These are phyloP conservation scores for Microctonus brassicae DNA, from an alignment of 2,888 invertebrate genomes.

Conservation along the genomic window DNA sequence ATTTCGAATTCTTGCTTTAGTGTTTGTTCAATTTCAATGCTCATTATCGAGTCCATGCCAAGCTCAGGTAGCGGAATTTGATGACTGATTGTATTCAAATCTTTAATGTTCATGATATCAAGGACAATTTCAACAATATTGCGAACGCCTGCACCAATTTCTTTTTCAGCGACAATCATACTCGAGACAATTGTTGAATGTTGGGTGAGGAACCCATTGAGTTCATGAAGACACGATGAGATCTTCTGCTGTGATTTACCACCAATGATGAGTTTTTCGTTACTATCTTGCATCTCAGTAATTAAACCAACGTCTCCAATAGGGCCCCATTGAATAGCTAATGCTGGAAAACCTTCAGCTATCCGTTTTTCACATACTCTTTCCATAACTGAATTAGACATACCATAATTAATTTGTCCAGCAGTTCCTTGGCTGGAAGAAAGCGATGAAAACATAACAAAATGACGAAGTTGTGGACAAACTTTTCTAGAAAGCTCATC, in stretches of 20 bases:
- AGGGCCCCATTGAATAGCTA: slow-evolving; percentile 77
- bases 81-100: slow-evolving; percentile 69
- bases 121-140: slow-evolving; percentile 82
- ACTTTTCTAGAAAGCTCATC: slow-evolving; percentile 72
- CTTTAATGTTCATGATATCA: slow-evolving; percentile 71
- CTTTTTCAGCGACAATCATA: slow-evolving; percentile 90
- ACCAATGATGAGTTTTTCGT: slow-evolving; percentile 78
- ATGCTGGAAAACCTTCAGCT: slow-evolving; percentile 70
- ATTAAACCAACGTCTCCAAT: slow-evolving; percentile 83
- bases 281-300: slow-evolving; percentile 80
- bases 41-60: slow-evolving; percentile 98
- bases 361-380: slow-evolving; percentile 72
- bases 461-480: slow-evolving; percentile 71
- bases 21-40: slow-evolving; percentile 94
- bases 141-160: slow-evolving; percentile 74
- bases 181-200: slow-evolving; percentile 79
- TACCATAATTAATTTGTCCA: slow-evolving; percentile 78
- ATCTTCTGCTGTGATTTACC: slow-evolving; percentile 91
- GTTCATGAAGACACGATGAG: slow-evolving; percentile 81
- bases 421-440: slow-evolving; percentile 77
- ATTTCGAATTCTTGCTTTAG: slow-evolving; percentile 91
- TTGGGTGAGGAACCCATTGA: slow-evolving; percentile 81
- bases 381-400: slow-evolving; percentile 73
- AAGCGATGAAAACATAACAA: slow-evolving; percentile 78
- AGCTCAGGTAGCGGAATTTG: slow-evolving; percentile 87